These are phyloP conservation scores for Habropoda laboriosa DNA, from an alignment of 1,140 invertebrate species.

Conservation along the genomic window DNA sequence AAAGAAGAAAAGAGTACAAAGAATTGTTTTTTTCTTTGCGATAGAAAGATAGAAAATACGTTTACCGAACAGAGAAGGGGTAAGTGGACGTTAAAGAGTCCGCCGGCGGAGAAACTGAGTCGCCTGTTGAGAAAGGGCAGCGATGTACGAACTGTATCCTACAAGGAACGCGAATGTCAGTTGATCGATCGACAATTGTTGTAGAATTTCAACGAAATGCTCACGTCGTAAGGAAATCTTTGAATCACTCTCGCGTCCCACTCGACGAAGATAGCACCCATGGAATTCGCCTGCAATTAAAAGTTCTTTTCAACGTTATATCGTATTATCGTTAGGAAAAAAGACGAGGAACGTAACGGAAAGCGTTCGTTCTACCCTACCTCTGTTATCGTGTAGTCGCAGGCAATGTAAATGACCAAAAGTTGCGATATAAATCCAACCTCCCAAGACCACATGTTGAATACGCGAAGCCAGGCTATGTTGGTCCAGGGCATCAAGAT, in stretches of 20 bases:
- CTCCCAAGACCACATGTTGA: slow-evolving; percentile 68
- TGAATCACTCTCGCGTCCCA: slow-evolving; percentile 50
- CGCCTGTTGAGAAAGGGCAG: slow-evolving; percentile 73
- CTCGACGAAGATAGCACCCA: slow-evolving; percentile 67
- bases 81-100: slow-evolving; percentile 76
- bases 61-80: slow-evolving; percentile 75
- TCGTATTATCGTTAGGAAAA: not conserved
- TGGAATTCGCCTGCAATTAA: slow-evolving; percentile 71
- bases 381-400: slow-evolving; percentile 69
- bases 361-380: slow-evolving; percentile 53
- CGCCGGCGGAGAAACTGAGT: slow-evolving; percentile 75
- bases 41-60: not conserved
- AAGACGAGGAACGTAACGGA: too few relatives aligned
- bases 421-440: slow-evolving; percentile 66
- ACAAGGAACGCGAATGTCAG: not conserved
- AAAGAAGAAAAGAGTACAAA: too few relatives aligned
- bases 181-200: too few relatives aligned
- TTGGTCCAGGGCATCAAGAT: not conserved
- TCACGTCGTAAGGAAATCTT: slow-evolving; percentile 37
- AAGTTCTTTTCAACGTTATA: not conserved
- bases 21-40: not conserved
- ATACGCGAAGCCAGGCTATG: slow-evolving; percentile 42
- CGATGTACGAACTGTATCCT: slow-evolving; percentile 61
- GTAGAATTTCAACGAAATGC: not conserved
- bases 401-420: slow-evolving; percentile 66